Evolutionary conservation across 2,888 invertebrate species (phyloP), one percentile per base, ranked within the genome.

Genomic region (Diachrysia chrysitis): DNA sequence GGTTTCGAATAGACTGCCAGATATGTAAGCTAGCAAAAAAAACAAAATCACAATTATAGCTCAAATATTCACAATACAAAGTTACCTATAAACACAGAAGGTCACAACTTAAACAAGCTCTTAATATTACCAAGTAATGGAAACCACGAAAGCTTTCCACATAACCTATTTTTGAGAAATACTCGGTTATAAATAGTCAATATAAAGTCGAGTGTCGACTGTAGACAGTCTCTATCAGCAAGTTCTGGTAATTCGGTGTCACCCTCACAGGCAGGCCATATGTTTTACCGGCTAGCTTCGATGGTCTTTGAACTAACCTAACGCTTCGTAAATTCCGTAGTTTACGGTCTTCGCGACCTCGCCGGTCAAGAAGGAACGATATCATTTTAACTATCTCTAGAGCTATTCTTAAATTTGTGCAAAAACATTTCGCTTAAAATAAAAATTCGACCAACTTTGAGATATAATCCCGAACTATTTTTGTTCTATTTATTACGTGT

Each of bases 211-310:
- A 82, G 79, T 84, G 85, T 84, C 85, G 79, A 73, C 58, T 59
- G 83, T 85, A 88, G 85, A 83, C 82, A 83, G 79, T 81, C 82
- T 84, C 79, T 86, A 87, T 86, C 85, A 82, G 82, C 73, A 32
- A 77, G 54, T 74, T 63, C 81, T 81, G 85, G 87, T 90, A 91
- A 92, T 91, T 90, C 88, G 87, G 86, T 87, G 85, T 86, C 86
- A 84, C 83, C 83, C 84, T 83, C 83, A 67, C 82, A 83, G 80
- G 76, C 79, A 70, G 83, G 82, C 83, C 85, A 85, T 89, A 89
- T 89, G 87, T 89, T 87, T 90, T 86, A 90, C 77, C 71, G 81
- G 85, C 84, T 83, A 83, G 83, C 85, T 87, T 83, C 87, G 85
- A 85, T 89, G 86, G 86, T 87, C 86, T 83, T 81, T 79, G 83